These are phyloP conservation scores for Vipera latastei DNA, from an alignment of 2,797 vertebrate genomes.

Conservation along the genomic window DNA sequence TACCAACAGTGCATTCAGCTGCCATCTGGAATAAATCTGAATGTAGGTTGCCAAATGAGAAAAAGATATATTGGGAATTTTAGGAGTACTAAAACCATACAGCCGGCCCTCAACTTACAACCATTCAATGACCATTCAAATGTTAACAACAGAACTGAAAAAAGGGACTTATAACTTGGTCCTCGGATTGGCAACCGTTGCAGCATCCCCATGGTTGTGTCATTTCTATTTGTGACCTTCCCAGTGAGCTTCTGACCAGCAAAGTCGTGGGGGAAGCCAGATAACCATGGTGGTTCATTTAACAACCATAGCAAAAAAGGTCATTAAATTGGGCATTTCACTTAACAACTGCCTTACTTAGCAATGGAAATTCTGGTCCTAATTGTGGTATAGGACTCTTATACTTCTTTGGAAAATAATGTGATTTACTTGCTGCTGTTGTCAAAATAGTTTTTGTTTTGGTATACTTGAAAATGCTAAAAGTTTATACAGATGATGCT, in stretches of 20 bases:
- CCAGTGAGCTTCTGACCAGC: slow-evolving; percentile 48
- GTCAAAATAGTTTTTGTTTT: slow-evolving; percentile 51
- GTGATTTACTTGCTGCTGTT: slow-evolving; percentile 71
- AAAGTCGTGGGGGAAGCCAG: background rate
- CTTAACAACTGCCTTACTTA: background rate
- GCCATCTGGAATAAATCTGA: slow-evolving; percentile 52
- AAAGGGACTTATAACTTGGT: background rate
- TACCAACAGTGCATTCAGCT: slow-evolving; percentile 40
- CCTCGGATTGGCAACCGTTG: background rate
- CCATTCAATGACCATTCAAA: background rate
- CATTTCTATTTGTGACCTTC: background rate
- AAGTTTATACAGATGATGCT: slow-evolving; percentile 49
- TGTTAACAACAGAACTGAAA: background rate
- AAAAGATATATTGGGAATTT: slow-evolving; percentile 69
- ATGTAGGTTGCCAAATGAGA: slow-evolving; percentile 47
- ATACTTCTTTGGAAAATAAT: slow-evolving; percentile 58
- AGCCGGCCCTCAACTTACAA: background rate
- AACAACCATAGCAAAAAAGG: background rate
- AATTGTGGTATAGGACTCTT: background rate
- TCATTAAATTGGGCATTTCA: background rate
- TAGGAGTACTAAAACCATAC: slow-evolving; percentile 57
- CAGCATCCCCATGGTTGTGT: background rate
- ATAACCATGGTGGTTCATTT: background rate
- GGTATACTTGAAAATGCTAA: slow-evolving; percentile 73
- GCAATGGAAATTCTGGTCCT: background rate